A percentile compares a stretch with the other conserved stretches of the same genome.
Conservation (phyloP, 2,797 vertebrate species). For the Phrynocephalus forsythii region DNA sequence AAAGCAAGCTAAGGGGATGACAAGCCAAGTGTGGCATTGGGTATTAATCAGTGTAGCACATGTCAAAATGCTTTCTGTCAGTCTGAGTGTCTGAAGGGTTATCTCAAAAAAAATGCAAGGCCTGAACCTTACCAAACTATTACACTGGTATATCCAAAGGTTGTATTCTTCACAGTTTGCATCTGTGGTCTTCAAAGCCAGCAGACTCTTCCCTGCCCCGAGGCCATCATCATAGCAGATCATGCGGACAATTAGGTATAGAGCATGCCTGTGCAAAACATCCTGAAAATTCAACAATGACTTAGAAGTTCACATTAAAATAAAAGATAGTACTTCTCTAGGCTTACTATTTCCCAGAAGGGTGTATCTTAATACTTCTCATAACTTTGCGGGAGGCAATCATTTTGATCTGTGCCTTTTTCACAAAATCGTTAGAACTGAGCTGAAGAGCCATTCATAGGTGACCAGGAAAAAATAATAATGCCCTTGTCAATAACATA, state of each 20-base stretch:
- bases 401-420: neutral
- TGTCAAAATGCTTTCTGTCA: neutral
- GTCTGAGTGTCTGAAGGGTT: neutral
- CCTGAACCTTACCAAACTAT: slow-evolving; percentile 86
- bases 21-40: neutral
- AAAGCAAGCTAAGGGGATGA: neutral
- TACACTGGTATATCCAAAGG: slow-evolving; percentile 98
- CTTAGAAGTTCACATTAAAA: slow-evolving; percentile 27
- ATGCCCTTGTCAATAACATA: neutral
- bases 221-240: slow-evolving; percentile 96
- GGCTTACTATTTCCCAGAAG: neutral
- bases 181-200: slow-evolving; percentile 94
- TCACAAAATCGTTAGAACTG: neutral
- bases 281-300: slow-evolving; percentile 78
- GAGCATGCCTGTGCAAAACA: slow-evolving; percentile 92
- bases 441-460: neutral
- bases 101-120: slow-evolving; percentile 8
- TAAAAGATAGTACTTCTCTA: neutral
- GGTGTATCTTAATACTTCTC: neutral
- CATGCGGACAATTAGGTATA: slow-evolving; percentile 95
- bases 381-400: neutral
- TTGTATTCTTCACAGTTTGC: slow-evolving; percentile 86
- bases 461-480: neutral
- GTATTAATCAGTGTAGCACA: neutral
- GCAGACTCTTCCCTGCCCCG: slow-evolving; percentile 91